Conservation (phyloP, 1,140 invertebrate species). For the Drosophila kurseongensis region DNA sequence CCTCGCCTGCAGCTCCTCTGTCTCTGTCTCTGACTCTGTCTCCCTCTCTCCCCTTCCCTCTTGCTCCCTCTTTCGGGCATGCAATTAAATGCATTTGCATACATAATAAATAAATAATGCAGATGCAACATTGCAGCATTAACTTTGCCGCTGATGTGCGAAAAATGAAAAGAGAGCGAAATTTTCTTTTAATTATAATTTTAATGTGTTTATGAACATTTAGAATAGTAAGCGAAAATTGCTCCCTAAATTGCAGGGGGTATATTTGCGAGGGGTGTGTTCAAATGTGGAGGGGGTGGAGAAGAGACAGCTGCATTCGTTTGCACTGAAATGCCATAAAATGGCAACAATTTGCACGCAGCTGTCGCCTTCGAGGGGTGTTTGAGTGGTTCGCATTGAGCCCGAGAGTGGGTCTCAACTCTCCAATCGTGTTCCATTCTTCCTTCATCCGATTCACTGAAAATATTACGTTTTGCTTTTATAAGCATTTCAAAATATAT, state of each 20-base stretch:
- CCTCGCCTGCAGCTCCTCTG: slow-evolving; percentile 17
- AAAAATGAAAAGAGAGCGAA: slow-evolving; percentile 47
- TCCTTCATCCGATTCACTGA: not conserved
- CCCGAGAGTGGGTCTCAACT: slow-evolving; percentile 16
- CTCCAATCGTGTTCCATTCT: not conserved
- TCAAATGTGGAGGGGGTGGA: not conserved
- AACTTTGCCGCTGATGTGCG: slow-evolving; percentile 50
- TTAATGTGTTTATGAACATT: slow-evolving; percentile 82
- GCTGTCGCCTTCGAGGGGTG: slow-evolving; percentile 49
- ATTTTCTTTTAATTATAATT: slow-evolving; percentile 80
- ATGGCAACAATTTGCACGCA: slow-evolving; percentile 60
- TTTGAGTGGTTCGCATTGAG: slow-evolving; percentile 26
- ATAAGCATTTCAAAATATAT: not conserved
- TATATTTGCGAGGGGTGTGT: slow-evolving; percentile 5
- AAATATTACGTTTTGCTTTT: not conserved
- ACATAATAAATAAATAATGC: slow-evolving; percentile 82
- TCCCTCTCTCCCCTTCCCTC: not conserved
- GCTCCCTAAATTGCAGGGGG: slow-evolving; percentile 57
- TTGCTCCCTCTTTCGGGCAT: slow-evolving; percentile 13
- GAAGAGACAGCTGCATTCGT: slow-evolving; percentile 54
- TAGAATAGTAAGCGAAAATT: slow-evolving; percentile 77
- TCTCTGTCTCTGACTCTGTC: not conserved
- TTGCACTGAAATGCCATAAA: slow-evolving; percentile 51
- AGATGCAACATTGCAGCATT: slow-evolving; percentile 59
- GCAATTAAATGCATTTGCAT: slow-evolving; percentile 83